Evolutionary conservation across 2,113 vertebrate species (phyloP).

Genomic region (Chionis minor): DNA sequence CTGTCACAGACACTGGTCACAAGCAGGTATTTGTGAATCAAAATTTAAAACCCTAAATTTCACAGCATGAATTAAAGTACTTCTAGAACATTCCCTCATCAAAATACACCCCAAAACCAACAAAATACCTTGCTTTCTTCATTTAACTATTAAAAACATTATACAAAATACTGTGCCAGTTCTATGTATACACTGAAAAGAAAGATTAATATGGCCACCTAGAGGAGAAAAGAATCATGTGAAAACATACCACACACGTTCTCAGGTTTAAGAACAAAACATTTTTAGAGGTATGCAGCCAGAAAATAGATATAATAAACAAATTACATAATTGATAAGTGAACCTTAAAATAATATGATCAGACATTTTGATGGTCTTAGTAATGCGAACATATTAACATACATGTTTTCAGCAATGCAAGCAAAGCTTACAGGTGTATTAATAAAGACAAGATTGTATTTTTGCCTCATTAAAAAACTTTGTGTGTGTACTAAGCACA

Average conservation of each 20-base stretch:
- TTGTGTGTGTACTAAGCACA: background rate
- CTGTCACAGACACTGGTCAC: background rate
- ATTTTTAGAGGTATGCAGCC: background rate
- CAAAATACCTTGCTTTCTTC: background rate
- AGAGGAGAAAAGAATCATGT: constrained; percentile 72
- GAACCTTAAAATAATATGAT: background rate
- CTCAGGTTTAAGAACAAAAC: background rate
- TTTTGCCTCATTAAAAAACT: background rate
- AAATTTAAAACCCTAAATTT: background rate
- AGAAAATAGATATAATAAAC: background rate
- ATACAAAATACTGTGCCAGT: background rate
- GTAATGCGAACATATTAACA: background rate
- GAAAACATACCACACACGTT: constrained; percentile 19
- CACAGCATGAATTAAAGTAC: background rate
- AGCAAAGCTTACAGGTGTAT: background rate
- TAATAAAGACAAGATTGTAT: background rate
- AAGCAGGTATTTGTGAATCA: background rate
- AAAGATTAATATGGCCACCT: constrained; percentile 76
- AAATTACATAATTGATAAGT: background rate
- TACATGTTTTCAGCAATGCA: background rate
- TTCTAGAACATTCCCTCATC: background rate
- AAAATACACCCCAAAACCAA: background rate
- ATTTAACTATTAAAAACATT: background rate
- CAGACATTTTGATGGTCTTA: background rate
- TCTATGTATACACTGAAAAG: background rate